Evolutionary conservation across 2,888 invertebrate genomes (phyloP).

Genomic region (Ophioninae sp.): DNA sequence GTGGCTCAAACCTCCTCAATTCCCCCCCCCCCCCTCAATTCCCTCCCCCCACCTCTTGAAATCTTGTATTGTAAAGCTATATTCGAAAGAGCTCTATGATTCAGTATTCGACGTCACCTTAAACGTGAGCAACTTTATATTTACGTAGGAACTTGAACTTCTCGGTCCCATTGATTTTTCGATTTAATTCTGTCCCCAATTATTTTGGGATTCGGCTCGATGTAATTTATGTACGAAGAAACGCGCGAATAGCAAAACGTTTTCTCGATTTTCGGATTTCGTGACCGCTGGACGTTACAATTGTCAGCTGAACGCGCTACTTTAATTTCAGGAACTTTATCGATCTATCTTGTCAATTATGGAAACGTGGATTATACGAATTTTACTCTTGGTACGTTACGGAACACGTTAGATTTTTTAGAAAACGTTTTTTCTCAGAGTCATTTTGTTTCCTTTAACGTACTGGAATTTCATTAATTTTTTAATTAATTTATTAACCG

Average conservation of each 20-base stretch:
- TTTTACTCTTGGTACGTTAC: no score
- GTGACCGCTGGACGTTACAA: background rate
- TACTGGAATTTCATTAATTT: no score
- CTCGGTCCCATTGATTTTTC: background rate
- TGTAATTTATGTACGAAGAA: background rate
- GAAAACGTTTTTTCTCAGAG: no score
- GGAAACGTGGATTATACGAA: background rate
- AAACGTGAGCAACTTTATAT: background rate
- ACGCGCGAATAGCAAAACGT: background rate
- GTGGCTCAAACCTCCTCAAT: no score
- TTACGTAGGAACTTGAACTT: slow-evolving; percentile 2
- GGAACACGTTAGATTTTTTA: no score
- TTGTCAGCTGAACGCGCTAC: background rate
- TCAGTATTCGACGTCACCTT: background rate
- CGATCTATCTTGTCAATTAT: background rate
- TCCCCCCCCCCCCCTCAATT: no score
- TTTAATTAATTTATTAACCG: no score
- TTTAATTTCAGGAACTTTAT: background rate
- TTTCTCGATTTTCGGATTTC: background rate
- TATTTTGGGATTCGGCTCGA: background rate
- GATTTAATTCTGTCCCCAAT: background rate
- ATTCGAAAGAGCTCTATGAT: slow-evolving; percentile 1
- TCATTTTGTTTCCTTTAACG: no score
- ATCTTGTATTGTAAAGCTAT: background rate
- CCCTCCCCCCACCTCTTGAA: no score